A percentile compares a stretch with the other conserved stretches of the same genome.
These are phyloP conservation scores for Reticulitermes lucifugus DNA, from an alignment of 2,888 invertebrate species.

Conservation along the genomic window DNA sequence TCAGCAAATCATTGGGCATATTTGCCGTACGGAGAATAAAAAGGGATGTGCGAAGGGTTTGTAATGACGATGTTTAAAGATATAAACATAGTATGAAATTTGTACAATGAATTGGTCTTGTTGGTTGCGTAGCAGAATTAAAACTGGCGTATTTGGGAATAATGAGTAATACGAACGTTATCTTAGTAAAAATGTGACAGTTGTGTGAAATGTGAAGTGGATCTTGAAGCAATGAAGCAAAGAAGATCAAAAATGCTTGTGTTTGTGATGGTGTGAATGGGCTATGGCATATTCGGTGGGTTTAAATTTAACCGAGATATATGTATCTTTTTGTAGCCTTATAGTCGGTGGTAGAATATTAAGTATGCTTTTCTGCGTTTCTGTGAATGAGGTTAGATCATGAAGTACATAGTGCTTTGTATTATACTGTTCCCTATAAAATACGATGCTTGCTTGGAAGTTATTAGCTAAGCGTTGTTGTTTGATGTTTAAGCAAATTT, in stretches of 20 bases:
- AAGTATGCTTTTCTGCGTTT: too few relatives aligned
- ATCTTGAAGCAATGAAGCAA: slow-evolving; percentile 14
- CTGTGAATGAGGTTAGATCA: too few relatives aligned
- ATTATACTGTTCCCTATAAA: too few relatives aligned
- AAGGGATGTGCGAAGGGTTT: not conserved
- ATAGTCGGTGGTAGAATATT: too few relatives aligned
- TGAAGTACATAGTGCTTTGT: too few relatives aligned
- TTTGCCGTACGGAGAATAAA: not conserved
- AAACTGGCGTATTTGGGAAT: not conserved
- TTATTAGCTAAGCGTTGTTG: too few relatives aligned
- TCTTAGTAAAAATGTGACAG: not conserved
- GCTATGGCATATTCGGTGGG: slow-evolving; percentile 52
- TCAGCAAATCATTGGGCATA: not conserved
- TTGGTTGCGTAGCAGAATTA: not conserved
- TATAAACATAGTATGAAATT: not conserved
- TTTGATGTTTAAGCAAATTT: too few relatives aligned
- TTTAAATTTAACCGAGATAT: not conserved
- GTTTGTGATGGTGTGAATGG: slow-evolving; percentile 47
- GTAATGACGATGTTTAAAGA: not conserved
- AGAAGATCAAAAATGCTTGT: slow-evolving; percentile 43
- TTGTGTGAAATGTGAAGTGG: not conserved
- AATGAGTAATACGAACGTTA: not conserved
- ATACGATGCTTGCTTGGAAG: too few relatives aligned
- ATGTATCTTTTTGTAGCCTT: too few relatives aligned
- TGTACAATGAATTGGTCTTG: not conserved